Evolutionary conservation across 1,140 invertebrate species (phyloP).

Genomic region (Drosophila malerkotliana): DNA sequence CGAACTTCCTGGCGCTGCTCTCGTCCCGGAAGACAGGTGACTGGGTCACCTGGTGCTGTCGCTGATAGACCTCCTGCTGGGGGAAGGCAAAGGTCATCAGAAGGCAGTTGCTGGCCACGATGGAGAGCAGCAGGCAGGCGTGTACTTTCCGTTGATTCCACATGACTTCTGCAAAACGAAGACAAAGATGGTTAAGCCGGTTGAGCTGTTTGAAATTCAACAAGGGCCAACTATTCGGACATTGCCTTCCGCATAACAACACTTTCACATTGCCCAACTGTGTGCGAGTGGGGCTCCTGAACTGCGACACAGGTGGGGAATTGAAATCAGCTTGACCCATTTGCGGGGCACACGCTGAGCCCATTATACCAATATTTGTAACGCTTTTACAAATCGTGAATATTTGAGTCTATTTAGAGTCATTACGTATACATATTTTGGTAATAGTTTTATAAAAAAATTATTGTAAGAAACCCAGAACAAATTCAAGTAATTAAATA

Average conservation of each 20-base stretch:
- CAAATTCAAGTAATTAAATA: too few species aligned
- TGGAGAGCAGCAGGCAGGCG: constrained; percentile 84
- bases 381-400: neutral
- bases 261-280: constrained; percentile 58
- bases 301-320: constrained; percentile 45
- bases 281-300: constrained; percentile 40
- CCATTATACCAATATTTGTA: constrained; percentile 20
- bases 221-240: neutral
- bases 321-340: constrained; percentile 43
- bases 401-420: neutral
- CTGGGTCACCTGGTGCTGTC: constrained; percentile 58
- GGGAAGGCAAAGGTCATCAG: constrained; percentile 84
- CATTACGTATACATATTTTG: neutral
- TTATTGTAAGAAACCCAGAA: neutral
- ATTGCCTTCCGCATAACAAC: constrained; percentile 49
- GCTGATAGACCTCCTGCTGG: constrained; percentile 76
- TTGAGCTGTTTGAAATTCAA: constrained; percentile 44
- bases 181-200: constrained; percentile 19
- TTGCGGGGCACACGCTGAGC: constrained; percentile 31
- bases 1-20: constrained; percentile 88
- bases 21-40: constrained; percentile 69
- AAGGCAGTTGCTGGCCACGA: constrained; percentile 84
- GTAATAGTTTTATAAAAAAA: neutral
- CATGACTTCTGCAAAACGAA: constrained; percentile 75
- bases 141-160: constrained; percentile 82